Evolutionary conservation across 1,140 invertebrate species (phyloP).

Genomic region (Drosophila subobscura): DNA sequence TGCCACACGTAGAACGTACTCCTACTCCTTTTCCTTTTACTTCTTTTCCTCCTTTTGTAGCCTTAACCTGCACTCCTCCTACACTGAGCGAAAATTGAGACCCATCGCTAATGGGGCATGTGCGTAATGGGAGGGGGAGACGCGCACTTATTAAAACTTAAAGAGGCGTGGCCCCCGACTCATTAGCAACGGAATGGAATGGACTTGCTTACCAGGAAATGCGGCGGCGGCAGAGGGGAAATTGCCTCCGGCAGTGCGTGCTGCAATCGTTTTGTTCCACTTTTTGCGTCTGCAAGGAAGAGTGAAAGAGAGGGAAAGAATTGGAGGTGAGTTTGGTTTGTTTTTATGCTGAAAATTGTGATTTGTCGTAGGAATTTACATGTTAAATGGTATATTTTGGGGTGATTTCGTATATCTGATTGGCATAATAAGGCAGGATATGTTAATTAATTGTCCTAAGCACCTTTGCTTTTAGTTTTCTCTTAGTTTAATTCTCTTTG

Average conservation of each 20-base stretch:
- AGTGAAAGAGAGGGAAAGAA: neutral
- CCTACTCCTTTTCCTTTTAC: neutral
- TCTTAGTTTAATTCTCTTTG: no score
- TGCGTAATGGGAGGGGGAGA: constrained; percentile 46
- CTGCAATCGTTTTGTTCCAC: constrained; percentile 6
- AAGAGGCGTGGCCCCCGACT: constrained; percentile 42
- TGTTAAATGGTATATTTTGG: no score
- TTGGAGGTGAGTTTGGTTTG: neutral
- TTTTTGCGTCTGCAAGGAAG: constrained; percentile 29
- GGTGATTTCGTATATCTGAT: no score
- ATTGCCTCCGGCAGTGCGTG: constrained; percentile 26
- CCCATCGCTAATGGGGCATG: constrained; percentile 65
- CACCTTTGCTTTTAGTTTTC: no score
- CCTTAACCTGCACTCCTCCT: constrained; percentile 26
- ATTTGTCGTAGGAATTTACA: no score
- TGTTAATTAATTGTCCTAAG: no score
- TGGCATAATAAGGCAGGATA: no score
- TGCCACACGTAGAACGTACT: constrained; percentile 12
- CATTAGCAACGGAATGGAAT: constrained; percentile 32
- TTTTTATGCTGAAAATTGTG: no score
- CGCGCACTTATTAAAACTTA: constrained; percentile 50
- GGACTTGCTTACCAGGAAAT: constrained; percentile 28
- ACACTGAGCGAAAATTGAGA: constrained; percentile 64
- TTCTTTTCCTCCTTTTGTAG: neutral
- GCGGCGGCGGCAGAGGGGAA: neutral